Evolutionary conservation across 2,113 vertebrate genomes (phyloP), one percentile per base, ranked within the genome.

Genomic region (Nothocercus julius): DNA sequence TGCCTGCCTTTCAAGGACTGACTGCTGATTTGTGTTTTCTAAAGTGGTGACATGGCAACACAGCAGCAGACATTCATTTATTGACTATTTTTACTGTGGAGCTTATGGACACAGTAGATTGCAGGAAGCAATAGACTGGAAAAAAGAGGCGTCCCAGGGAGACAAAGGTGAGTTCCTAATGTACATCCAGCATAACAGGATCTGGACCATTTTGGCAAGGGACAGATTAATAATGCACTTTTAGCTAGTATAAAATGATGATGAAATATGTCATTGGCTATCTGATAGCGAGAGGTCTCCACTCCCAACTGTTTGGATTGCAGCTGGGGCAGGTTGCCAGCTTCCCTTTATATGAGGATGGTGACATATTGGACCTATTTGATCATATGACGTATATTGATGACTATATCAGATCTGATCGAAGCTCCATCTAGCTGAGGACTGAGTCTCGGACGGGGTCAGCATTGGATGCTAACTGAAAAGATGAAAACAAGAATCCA

Each of bases 331-430:
- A 53, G 8, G 20, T 15, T 30, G 11, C 53, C 28, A 22, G 18
- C 30, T 16, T 34, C 49, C 59, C 49, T 66, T 42, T 7, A 7
- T 1, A 7, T 45, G 63, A 47, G 53, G 59, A 11, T 2, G 5
- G n/a, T 27, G 49, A 19, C 51, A 44, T 17, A 30, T 19, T 30
- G 12, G 11, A 69, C 34, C 12, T 56, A 15, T 22, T 49, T 49
- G 10, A 9, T 49, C 19, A 47, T 22, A 49, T 22, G 20, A 22
- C 47, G 10, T 49, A 49, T 25, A 3, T 11, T 61, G 51, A 11
- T 36, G 66, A 42, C n/a, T 5, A 11, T 5, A 53, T 15, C 5
- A 25, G 25, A 17, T 18, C 1, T 0, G 75, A 30, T 3, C 0
- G 1, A 13, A 85, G 40, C 20, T 87, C 69, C 56, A 4, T 9